A percentile compares a stretch with the other conserved stretches of the same genome.
These are phyloP conservation scores for Heteractis magnifica DNA, from an alignment of 92 coral and sea anemone species.

Conservation along the genomic window DNA sequence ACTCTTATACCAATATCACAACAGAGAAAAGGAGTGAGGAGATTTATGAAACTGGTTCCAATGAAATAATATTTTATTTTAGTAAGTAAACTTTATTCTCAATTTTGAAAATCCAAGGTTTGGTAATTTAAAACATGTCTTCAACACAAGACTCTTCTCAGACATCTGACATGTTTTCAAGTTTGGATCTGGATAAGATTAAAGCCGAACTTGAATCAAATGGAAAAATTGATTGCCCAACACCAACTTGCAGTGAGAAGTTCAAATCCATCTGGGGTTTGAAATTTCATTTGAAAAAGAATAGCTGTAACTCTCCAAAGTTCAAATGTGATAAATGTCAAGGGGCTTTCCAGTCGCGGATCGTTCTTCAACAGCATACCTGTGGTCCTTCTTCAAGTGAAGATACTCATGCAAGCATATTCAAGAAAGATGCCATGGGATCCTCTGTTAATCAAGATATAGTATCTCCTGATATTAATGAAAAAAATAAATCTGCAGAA, in stretches of 20 bases:
- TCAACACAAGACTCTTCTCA: background rate
- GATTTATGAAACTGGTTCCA: background rate
- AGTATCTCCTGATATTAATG: background rate
- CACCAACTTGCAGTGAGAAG: slow-evolving; percentile 49
- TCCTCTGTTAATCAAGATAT: too few relatives aligned
- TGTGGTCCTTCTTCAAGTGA: background rate
- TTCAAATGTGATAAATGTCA: slow-evolving; percentile 69
- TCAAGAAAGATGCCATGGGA: background rate
- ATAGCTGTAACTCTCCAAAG: slow-evolving; percentile 32
- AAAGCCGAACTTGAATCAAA: slow-evolving; percentile 46
- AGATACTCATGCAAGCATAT: background rate
- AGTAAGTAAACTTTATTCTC: background rate
- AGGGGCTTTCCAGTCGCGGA: slow-evolving; percentile 42
- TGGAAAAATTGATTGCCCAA: slow-evolving; percentile 63
- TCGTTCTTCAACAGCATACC: slow-evolving; percentile 51
- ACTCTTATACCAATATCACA: too few relatives aligned
- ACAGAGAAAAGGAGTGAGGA: too few relatives aligned
- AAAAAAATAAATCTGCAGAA: background rate
- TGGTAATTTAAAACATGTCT: slow-evolving; percentile 6
- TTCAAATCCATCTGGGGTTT: slow-evolving; percentile 83
- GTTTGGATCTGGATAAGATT: slow-evolving; percentile 48
- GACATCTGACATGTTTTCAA: background rate
- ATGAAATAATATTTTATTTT: too few relatives aligned
- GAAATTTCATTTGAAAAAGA: slow-evolving; percentile 63
- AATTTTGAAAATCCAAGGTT: background rate